A percentile compares a stretch with the other conserved stretches of the same genome.
phyloP scores from a whole-genome alignment of 2,888 invertebrate species.

The Rhyacophila evoluta region DNA sequence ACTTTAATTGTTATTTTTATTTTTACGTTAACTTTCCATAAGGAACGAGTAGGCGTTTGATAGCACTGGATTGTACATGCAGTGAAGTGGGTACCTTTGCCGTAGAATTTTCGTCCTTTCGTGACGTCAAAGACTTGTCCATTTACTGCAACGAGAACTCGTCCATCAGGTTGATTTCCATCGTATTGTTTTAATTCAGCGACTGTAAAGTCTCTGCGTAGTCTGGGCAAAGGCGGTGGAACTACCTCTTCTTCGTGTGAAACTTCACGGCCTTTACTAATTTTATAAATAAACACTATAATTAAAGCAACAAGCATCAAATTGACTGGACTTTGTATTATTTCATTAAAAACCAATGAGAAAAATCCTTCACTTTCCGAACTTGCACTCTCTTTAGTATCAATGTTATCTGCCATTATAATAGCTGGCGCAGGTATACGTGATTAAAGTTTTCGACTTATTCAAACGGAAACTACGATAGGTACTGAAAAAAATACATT shows the following conservation, averaged over 20 bases:
- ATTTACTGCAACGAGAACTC: conserved; percentile 93
- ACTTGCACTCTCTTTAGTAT: conserved; percentile 10
- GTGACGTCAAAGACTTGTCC: conserved; percentile 97
- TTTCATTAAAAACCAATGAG: conserved; percentile 66
- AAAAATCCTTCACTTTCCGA: conserved; percentile 56
- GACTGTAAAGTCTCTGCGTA: conserved; percentile 91
- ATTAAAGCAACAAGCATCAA: conserved; percentile 74
- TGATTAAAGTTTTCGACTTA: conserved; percentile 10
- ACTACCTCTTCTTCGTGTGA: conserved; percentile 58
- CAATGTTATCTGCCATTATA: conserved; percentile 41
- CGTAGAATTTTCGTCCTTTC: conserved; percentile 90
- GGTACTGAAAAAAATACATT: not conserved
- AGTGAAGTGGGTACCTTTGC: conserved; percentile 92
- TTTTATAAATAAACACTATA: conserved; percentile 75
- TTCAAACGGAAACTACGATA: not conserved
- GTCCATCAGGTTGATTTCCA: conserved; percentile 86
- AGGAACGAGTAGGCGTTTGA: no score
- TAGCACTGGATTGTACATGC: no score
- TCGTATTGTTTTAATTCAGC: conserved; percentile 89
- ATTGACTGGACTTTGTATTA: conserved; percentile 76
- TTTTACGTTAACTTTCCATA: no score
- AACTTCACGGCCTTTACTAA: conserved; percentile 68
- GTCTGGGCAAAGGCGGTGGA: conserved; percentile 75
- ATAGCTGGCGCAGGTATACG: not conserved
- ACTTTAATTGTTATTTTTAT: no score